Percentiles rank a stretch among this genome's conserved stretches.
phyloP scores from a whole-genome alignment of 1,140 invertebrate genomes.

The Globodera rostochiensis region DNA sequence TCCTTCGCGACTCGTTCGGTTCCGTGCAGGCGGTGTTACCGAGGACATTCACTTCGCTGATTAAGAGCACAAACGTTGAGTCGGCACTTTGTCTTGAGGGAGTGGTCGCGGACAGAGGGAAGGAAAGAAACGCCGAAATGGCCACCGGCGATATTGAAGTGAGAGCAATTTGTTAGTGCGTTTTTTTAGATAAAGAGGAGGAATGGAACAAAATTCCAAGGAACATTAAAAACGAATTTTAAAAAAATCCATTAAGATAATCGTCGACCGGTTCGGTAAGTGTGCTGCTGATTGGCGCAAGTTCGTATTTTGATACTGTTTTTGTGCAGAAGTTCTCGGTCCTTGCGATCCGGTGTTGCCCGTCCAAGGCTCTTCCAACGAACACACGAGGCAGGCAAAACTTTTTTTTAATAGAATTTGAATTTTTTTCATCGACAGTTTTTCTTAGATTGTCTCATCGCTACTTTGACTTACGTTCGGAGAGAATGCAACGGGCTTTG shows the following conservation, averaged over 20 bases:
- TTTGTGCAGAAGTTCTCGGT: background rate
- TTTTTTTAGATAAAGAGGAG: too few species aligned
- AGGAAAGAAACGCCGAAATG: slow-evolving; percentile 44
- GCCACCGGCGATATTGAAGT: slow-evolving; percentile 51
- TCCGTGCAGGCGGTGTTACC: slow-evolving; percentile 38
- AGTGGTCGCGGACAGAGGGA: slow-evolving; percentile 39
- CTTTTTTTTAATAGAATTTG: background rate
- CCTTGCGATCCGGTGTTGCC: background rate
- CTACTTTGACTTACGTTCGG: slow-evolving; percentile 50
- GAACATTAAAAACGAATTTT: too few species aligned
- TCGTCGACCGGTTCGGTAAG: slow-evolving; percentile 5
- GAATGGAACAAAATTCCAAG: too few species aligned
- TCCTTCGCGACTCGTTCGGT: slow-evolving; percentile 44
- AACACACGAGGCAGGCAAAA: slow-evolving; percentile 9
- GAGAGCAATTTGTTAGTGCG: background rate
- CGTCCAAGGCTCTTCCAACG: slow-evolving; percentile 9
- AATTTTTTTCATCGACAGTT: background rate
- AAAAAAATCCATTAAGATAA: slow-evolving; percentile 1
- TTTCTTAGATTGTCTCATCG: slow-evolving; percentile 39
- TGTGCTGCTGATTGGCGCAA: background rate
- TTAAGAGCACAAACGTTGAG: slow-evolving; percentile 31
- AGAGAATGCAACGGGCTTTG: slow-evolving; percentile 45
- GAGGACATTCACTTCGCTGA: slow-evolving; percentile 17
- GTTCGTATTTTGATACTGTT: background rate
- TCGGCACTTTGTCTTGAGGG: slow-evolving; percentile 44